Evolutionary conservation across 1,140 invertebrate genomes (phyloP), one percentile per base, ranked within the genome.

Genomic region (Pachyrhynchus sulphureomaculatus): DNA sequence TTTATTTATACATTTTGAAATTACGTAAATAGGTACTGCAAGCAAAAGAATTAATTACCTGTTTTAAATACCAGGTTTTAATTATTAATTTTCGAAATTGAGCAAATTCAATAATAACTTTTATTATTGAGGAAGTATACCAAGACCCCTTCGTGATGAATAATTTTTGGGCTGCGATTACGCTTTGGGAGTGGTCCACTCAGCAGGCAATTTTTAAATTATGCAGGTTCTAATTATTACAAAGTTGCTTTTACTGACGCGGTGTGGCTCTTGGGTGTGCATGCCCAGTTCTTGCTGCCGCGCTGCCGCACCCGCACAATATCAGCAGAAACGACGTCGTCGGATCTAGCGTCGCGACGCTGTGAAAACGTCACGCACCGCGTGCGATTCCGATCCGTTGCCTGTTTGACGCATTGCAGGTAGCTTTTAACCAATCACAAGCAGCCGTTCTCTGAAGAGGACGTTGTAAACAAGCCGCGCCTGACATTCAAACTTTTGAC

Each of bases 361-460:
- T 45, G 24, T 32, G 42, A 37, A 60, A 49, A 55, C 60, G 52
- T 55, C 60, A 62, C 62, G 62, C 68, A 66, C 61, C 68, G 69
- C 72, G 67, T 68, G 68, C 70, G 71, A 65, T 56, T 58, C 62
- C 44, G 58, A 62, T 61, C 55, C 62, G 51, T 44, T 47, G 41
- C 53, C 55, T 68, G 78, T 78, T 83, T 88, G 87, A 87, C 87
- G 87, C 87, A 89, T 88, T 89, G 87, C 87, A 88, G 87, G 87
- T 88, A 84, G 82, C 82, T 81, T 79, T 74, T 79, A 81, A 81
- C 87, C 86, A 88, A 88, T 88, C 83, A 73, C 75, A 76, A 78
- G 71, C 76, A 78, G 70, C 17, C 48, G 26, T 51, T 57, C 51
- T 65, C 65, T 67, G 70, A 73, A 56, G 69, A 68, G 73, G 73